Evolutionary conservation across 2,888 invertebrate species (phyloP).

Genomic region (Tachina grossa): DNA sequence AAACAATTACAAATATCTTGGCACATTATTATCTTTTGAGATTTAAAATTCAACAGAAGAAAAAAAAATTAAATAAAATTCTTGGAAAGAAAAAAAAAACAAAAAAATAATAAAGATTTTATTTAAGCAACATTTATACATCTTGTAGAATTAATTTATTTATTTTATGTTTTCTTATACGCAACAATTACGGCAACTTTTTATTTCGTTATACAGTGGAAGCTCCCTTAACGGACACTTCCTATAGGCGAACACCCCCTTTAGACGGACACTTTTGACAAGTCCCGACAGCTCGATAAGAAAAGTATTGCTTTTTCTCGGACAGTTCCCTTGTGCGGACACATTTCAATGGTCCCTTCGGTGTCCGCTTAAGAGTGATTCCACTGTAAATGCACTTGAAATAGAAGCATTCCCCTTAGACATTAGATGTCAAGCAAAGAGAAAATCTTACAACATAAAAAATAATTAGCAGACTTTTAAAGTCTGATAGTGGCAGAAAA

Average conservation of each 20-base stretch:
- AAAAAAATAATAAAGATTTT: neutral
- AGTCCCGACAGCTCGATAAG: too few relatives aligned
- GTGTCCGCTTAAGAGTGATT: too few relatives aligned
- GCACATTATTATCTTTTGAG: neutral
- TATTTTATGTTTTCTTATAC: neutral
- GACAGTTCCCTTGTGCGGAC: too few relatives aligned
- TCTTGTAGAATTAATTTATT: neutral
- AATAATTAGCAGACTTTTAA: neutral
- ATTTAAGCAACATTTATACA: neutral
- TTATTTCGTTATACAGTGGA: neutral
- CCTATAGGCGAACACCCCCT: too few relatives aligned
- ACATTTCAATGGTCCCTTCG: too few relatives aligned
- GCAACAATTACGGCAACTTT: neutral
- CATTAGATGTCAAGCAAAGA: slow-evolving; percentile 31
- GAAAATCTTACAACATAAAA: neutral
- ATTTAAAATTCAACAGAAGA: neutral
- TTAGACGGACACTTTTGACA: too few relatives aligned
- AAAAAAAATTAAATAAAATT: neutral
- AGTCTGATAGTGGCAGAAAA: too few relatives aligned
- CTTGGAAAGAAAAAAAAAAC: neutral
- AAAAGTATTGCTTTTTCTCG: too few relatives aligned
- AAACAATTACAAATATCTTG: slow-evolving; percentile 1
- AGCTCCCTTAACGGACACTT: too few relatives aligned
- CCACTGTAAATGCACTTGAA: slow-evolving; percentile 4
- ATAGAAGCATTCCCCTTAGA: neutral